Percentiles rank a stretch among this genome's conserved stretches.
Evolutionary conservation across 37 sponge, comb jelly and placozoan species (phyloP).

Genomic region (Cladorhizidae sp.): DNA sequence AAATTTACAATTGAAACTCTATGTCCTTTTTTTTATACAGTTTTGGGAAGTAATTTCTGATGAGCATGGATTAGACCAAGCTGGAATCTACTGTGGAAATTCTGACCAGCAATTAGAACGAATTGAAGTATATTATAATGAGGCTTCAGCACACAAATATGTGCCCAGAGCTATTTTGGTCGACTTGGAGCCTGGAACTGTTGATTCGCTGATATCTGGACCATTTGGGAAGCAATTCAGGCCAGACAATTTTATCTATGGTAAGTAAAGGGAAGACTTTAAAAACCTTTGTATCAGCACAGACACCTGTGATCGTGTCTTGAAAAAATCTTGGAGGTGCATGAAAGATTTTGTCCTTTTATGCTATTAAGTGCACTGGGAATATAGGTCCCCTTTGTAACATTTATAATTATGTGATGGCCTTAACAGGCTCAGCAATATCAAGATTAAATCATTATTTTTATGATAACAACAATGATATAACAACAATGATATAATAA

Average conservation of each 20-base stretch:
- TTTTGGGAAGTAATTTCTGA: too few relatives aligned
- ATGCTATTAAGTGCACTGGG: too few relatives aligned
- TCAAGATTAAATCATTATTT: too few relatives aligned
- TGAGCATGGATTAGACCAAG: constrained; percentile 99
- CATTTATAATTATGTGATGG: too few relatives aligned
- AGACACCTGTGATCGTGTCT: too few relatives aligned
- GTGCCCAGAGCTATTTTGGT: constrained; percentile 82
- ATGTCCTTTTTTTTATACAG: constrained; percentile 40
- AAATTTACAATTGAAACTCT: background rate
- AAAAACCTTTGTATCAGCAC: too few relatives aligned
- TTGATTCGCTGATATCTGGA: constrained; percentile 98
- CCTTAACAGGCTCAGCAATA: too few relatives aligned
- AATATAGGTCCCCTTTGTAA: too few relatives aligned
- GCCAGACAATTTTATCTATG: constrained; percentile 99
- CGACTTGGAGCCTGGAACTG: constrained; percentile 94
- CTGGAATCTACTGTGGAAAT: constrained; percentile 99
- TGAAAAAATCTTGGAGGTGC: too few relatives aligned
- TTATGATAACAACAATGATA: too few relatives aligned
- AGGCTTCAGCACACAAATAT: constrained; percentile 83
- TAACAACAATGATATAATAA: too few relatives aligned
- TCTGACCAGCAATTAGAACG: constrained; percentile 98
- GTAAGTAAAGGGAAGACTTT: too few relatives aligned
- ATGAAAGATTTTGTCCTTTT: background rate
- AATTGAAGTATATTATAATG: constrained; percentile 99
- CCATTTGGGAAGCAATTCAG: constrained; percentile 99